A percentile compares a stretch with the other conserved stretches of the same genome.
Conservation (phyloP, 2,113 vertebrate genomes). For the Callorhinus ursinus region DNA sequence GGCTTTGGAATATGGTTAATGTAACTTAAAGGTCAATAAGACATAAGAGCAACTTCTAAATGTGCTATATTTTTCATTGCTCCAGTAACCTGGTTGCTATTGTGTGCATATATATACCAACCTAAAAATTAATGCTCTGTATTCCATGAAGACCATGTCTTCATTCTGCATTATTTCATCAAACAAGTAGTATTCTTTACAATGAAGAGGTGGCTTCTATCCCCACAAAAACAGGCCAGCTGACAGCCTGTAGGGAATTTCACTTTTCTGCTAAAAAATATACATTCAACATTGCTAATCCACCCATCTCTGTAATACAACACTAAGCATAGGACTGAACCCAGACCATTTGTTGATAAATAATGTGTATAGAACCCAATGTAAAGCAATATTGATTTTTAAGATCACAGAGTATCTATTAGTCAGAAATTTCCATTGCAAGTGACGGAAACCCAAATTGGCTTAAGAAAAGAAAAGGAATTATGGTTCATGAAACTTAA, state of each 20-base stretch:
- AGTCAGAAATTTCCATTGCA: neutral
- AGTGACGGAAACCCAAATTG: neutral
- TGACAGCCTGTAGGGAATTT: neutral
- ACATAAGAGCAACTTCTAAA: neutral
- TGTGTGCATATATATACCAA: neutral
- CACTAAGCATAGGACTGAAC: neutral
- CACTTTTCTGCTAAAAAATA: neutral
- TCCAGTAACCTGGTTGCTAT: neutral
- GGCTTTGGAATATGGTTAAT: neutral
- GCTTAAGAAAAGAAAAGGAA: conserved; percentile 16
- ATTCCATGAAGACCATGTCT: neutral
- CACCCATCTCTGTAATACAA: neutral
- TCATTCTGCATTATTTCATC: neutral
- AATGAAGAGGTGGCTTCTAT: neutral
- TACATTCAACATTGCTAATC: neutral
- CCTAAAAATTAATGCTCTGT: neutral
- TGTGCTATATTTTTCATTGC: neutral
- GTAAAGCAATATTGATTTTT: neutral
- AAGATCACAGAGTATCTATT: neutral
- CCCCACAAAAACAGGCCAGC: neutral
- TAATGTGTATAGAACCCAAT: neutral
- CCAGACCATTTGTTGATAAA: neutral
- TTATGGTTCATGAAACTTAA: neutral
- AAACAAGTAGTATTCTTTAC: neutral
- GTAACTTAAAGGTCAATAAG: neutral